These are phyloP conservation scores for Lepeophtheirus nordmannii DNA, from an alignment of 2,888 invertebrate genomes.

Conservation along the genomic window DNA sequence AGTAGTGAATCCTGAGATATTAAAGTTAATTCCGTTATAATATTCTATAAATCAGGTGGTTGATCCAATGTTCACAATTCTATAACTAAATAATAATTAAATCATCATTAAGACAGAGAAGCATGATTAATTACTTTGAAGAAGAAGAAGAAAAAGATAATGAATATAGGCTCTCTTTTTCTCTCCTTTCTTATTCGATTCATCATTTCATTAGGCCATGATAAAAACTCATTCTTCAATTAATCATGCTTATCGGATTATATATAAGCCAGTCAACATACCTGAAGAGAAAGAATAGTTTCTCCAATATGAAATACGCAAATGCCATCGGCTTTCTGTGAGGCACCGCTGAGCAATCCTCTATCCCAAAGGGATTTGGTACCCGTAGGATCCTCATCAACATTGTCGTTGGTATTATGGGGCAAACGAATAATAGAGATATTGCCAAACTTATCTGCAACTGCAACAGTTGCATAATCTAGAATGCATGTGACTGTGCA, in stretches of 20 bases:
- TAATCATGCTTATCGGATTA: no score
- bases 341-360: slow-evolving; percentile 84
- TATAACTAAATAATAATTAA: background rate
- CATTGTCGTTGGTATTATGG: slow-evolving; percentile 82
- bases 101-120: no score
- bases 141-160: no score
- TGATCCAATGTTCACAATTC: background rate
- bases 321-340: slow-evolving; percentile 86
- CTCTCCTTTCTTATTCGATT: no score
- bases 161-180: no score
- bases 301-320: slow-evolving; percentile 92
- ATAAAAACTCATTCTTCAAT: no score
- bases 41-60: background rate
- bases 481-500: slow-evolving; percentile 67
- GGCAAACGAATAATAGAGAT: slow-evolving; percentile 73
- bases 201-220: no score
- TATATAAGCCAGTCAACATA: slow-evolving; percentile 26
- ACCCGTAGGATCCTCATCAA: slow-evolving; percentile 97
- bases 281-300: slow-evolving; percentile 78
- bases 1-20: slow-evolving; percentile 8
- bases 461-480: slow-evolving; percentile 90
- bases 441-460: slow-evolving; percentile 96
- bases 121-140: no score
- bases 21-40: slow-evolving; percentile 4
- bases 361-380: slow-evolving; percentile 85